Percentiles rank a stretch among this genome's conserved stretches.
These are phyloP conservation scores for Notolepis coatsorum DNA, from an alignment of 2,797 vertebrate species.

Conservation along the genomic window DNA sequence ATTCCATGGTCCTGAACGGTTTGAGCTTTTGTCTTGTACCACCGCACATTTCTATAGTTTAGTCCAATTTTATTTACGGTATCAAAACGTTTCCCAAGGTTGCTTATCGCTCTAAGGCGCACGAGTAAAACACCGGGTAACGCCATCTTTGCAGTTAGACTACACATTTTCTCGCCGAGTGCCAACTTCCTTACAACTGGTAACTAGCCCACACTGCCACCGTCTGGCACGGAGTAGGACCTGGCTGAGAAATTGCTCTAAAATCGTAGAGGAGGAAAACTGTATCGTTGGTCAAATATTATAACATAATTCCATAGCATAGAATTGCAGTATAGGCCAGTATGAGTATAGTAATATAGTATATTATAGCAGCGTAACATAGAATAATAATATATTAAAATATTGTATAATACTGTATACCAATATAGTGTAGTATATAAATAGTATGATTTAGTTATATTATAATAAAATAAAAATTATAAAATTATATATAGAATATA, in stretches of 20 bases:
- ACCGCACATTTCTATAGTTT: constrained; percentile 41
- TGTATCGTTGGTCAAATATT: too few species aligned
- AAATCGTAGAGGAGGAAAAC: background rate
- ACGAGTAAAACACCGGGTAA: constrained; percentile 65
- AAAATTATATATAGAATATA: too few species aligned
- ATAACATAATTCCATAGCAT: too few species aligned
- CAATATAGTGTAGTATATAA: too few species aligned
- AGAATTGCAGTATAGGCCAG: too few species aligned
- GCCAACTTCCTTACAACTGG: background rate
- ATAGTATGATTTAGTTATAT: too few species aligned
- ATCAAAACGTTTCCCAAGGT: constrained; percentile 51
- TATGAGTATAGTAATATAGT: too few species aligned
- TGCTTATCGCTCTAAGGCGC: constrained; percentile 60
- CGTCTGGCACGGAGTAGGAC: constrained; percentile 1
- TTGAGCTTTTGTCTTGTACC: constrained; percentile 54
- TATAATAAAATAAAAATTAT: too few species aligned
- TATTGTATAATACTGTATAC: too few species aligned
- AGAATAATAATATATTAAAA: too few species aligned
- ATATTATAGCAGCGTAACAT: too few species aligned
- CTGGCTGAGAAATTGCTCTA: background rate
- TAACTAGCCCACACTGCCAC: constrained; percentile 34
- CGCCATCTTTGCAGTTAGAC: constrained; percentile 82
- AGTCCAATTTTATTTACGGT: constrained; percentile 11
- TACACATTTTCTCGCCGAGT: constrained; percentile 45
- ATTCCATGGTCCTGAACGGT: background rate